Evolutionary conservation across 2,797 vertebrate genomes (phyloP).

Genomic region (Peromyscus aztecus): DNA sequence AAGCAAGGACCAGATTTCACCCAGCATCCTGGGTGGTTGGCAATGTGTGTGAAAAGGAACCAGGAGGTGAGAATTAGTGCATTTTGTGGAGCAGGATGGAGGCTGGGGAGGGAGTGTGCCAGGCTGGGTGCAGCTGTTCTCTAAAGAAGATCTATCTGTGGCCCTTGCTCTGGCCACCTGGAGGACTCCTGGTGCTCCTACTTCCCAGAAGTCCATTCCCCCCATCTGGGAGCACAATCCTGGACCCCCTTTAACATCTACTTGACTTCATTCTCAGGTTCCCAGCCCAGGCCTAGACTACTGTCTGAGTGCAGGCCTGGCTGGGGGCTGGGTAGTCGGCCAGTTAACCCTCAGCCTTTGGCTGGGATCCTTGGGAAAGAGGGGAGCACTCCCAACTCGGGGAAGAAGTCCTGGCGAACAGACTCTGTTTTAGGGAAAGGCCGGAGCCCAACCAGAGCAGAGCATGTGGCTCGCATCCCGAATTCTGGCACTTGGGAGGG

Average conservation of each 20-base stretch:
- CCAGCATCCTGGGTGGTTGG: constrained; percentile 50
- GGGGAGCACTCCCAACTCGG: background rate
- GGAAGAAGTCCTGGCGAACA: background rate
- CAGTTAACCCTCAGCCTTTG: background rate
- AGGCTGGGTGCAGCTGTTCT: background rate
- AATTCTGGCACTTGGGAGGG: background rate
- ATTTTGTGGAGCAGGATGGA: background rate
- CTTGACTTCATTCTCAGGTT: background rate
- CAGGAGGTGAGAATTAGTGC: constrained; percentile 44
- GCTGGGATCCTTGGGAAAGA: background rate
- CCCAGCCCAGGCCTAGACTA: background rate
- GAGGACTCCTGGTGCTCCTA: background rate
- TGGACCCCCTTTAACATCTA: background rate
- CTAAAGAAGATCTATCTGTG: background rate
- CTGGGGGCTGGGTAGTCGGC: background rate
- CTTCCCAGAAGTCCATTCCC: background rate
- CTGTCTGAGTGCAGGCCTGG: background rate
- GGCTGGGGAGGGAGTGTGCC: rapidly evolving
- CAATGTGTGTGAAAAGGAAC: constrained; percentile 40
- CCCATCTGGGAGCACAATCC: background rate
- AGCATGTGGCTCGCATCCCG: background rate
- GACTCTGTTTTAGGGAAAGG: background rate
- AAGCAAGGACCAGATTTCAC: constrained; percentile 21
- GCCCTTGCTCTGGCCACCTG: background rate
- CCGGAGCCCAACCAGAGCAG: background rate